Conservation (phyloP, 2,888 invertebrate species). For the Onchidella celtica region DNA sequence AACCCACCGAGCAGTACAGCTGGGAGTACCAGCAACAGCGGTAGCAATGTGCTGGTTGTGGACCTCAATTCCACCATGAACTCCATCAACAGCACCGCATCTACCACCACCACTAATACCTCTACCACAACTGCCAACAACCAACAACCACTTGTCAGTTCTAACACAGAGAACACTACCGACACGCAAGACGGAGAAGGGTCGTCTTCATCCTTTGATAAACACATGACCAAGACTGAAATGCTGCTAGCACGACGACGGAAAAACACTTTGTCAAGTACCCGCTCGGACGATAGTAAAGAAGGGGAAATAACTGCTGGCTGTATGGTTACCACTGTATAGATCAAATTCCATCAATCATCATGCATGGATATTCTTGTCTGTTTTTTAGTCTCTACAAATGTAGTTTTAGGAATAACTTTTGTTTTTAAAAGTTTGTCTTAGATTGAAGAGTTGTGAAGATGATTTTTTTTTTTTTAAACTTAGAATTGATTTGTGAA, state of each 20-base stretch:
- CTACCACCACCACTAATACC: neutral
- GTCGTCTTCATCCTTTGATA: slow-evolving; percentile 35
- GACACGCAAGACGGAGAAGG: slow-evolving; percentile 17
- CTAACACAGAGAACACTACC: neutral
- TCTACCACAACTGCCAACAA: neutral
- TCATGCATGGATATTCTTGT: neutral
- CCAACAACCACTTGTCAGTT: slow-evolving; percentile 33
- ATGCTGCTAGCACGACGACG: slow-evolving; percentile 76
- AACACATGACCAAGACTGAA: slow-evolving; percentile 75
- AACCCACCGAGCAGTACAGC: slow-evolving; percentile 72
- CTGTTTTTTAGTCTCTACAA: neutral
- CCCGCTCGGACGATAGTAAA: slow-evolving; percentile 29
- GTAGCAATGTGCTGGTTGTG: neutral
- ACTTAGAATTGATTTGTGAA: too few relatives aligned
- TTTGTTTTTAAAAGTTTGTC: neutral
- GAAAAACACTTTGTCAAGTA: slow-evolving; percentile 55
- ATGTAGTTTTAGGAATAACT: neutral
- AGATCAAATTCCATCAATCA: neutral
- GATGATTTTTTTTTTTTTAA: neutral
- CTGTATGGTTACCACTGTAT: slow-evolving; percentile 63
- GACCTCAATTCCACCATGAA: neutral
- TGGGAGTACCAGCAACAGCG: neutral
- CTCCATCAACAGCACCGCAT: slow-evolving; percentile 15
- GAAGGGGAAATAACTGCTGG: slow-evolving; percentile 40
- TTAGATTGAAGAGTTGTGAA: neutral